These are phyloP conservation scores for Bhutanitis thaidina DNA, from an alignment of 2,888 invertebrate genomes.

Conservation along the genomic window DNA sequence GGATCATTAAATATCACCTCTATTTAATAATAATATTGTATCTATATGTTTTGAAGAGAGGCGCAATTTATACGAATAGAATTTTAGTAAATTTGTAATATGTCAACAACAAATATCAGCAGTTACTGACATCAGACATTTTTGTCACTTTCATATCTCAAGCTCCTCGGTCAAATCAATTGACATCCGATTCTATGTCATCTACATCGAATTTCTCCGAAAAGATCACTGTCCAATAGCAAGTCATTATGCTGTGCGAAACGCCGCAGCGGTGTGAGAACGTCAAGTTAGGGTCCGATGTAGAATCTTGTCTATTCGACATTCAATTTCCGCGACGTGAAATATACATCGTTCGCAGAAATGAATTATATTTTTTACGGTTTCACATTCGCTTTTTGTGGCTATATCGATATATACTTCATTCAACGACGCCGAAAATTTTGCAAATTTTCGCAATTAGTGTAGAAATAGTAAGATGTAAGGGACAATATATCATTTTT, in stretches of 20 bases:
- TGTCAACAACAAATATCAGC: neutral
- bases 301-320: constrained; percentile 26
- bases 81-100: neutral
- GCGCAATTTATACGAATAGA: too few species aligned
- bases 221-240: constrained; percentile 6
- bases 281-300: constrained; percentile 5
- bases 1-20: too few species aligned
- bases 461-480: too few species aligned
- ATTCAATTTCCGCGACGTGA: constrained; percentile 35
- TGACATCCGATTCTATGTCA: neutral
- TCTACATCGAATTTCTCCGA: neutral
- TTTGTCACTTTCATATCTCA: neutral
- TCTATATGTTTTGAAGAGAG: too few species aligned
- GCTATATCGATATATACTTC: too few species aligned
- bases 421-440: too few species aligned
- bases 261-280: neutral
- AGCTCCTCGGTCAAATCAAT: constrained; percentile 1
- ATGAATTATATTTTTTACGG: constrained; percentile 22
- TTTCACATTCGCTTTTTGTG: neutral
- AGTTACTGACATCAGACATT: neutral
- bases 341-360: constrained; percentile 25
- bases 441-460: too few species aligned
- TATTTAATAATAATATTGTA: too few species aligned
- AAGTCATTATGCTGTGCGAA: neutral
- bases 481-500: too few species aligned